These are phyloP conservation scores for Ectemnius cavifrons DNA, from an alignment of 2,888 invertebrate species.

Conservation along the genomic window DNA sequence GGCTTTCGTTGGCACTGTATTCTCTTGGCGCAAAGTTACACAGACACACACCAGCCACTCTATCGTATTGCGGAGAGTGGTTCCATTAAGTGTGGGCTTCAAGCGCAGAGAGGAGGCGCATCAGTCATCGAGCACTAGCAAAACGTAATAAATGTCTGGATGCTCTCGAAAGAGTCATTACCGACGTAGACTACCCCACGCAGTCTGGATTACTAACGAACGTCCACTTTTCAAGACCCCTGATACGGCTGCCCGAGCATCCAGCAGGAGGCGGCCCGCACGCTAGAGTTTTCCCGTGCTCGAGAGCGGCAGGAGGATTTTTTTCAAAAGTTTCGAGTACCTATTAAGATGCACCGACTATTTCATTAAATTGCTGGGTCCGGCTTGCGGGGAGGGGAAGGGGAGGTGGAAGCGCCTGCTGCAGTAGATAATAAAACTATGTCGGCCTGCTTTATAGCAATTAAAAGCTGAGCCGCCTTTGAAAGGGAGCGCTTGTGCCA, in stretches of 20 bases:
- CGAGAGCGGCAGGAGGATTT: not conserved
- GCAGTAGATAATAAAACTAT: conserved; percentile 27
- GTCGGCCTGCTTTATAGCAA: conserved; percentile 44
- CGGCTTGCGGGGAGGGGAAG: conserved; percentile 22
- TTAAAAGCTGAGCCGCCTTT: conserved; percentile 47
- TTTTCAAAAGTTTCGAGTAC: not conserved
- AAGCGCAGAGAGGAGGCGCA: conserved; percentile 4
- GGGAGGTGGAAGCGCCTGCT: not conserved
- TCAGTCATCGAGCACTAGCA: conserved; percentile 13
- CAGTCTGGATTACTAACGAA: conserved; percentile 31
- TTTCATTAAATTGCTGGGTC: conserved; percentile 9
- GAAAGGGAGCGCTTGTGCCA: conserved; percentile 16
- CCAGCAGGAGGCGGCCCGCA: too few species aligned
- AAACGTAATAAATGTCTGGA: not conserved
- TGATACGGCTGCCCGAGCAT: too few species aligned
- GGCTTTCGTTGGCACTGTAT: too few species aligned
- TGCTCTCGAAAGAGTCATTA: conserved; percentile 36
- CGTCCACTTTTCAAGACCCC: conserved; percentile 7
- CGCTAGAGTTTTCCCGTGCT: too few species aligned
- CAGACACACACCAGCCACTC: too few species aligned
- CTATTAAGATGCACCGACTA: conserved; percentile 16
- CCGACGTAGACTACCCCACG: not conserved
- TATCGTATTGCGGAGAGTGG: too few species aligned
- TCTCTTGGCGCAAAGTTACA: too few species aligned
- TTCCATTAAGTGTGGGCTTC: too few species aligned